These are phyloP conservation scores for Sinosuthora webbiana DNA, from an alignment of 2,113 vertebrate species.

Conservation along the genomic window DNA sequence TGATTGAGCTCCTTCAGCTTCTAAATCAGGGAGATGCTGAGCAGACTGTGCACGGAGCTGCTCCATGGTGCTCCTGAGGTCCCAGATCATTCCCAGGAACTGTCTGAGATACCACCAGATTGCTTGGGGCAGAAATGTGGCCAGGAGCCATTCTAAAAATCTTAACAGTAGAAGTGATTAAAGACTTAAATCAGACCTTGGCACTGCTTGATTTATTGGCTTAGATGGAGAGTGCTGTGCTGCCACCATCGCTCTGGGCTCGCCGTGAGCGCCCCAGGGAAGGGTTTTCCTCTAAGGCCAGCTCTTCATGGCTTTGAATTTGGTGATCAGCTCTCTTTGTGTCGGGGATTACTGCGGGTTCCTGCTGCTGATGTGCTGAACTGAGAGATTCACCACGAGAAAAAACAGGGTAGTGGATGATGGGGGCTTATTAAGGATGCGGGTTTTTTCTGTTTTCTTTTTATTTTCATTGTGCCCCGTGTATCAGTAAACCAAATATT, in stretches of 20 bases:
- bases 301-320: neutral
- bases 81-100: neutral
- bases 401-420: neutral
- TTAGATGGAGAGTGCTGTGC: neutral
- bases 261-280: neutral
- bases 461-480: neutral
- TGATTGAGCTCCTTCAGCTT: neutral
- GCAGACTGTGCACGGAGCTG: neutral
- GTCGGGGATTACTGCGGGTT: neutral
- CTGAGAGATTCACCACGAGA: neutral
- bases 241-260: neutral
- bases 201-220: neutral
- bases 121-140: neutral
- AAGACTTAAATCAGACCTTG: neutral
- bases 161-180: neutral
- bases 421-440: accelerated
- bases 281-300: neutral
- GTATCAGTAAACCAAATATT: neutral
- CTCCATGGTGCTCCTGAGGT: neutral
- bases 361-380: neutral
- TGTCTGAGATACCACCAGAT: neutral
- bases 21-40: neutral
- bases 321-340: neutral
- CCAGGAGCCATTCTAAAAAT: neutral
- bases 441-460: neutral